A percentile compares a stretch with the other conserved stretches of the same genome.
Conservation (phyloP, 2,113 vertebrate genomes). For the Eira barbara region DNA sequence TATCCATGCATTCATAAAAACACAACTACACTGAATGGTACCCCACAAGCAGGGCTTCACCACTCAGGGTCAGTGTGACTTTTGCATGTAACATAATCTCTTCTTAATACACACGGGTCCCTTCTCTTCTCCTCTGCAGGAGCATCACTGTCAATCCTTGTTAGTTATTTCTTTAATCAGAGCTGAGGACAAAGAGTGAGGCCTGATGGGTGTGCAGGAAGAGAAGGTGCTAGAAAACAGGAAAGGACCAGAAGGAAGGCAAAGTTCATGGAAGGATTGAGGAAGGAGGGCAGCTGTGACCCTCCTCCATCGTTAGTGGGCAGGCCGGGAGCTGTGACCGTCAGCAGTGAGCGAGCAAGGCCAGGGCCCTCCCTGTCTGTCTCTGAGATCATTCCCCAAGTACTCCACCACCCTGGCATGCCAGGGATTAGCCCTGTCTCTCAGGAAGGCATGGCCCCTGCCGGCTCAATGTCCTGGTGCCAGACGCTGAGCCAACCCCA, state of each 20-base stretch:
- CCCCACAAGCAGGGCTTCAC: background rate
- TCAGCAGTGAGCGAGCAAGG: background rate
- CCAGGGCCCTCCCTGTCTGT: conserved; percentile 17
- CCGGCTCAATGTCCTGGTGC: background rate
- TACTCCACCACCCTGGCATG: background rate
- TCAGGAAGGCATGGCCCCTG: background rate
- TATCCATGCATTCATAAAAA: fast-evolving
- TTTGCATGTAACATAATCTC: background rate
- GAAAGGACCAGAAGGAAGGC: background rate
- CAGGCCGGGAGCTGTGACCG: background rate
- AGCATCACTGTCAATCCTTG: background rate
- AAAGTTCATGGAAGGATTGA: background rate
- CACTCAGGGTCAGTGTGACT: background rate
- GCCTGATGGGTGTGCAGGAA: background rate
- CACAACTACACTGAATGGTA: fast-evolving
- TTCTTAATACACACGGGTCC: background rate
- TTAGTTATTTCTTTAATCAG: background rate
- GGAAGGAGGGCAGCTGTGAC: background rate
- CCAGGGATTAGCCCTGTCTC: background rate
- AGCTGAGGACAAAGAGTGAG: background rate
- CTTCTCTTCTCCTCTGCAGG: background rate
- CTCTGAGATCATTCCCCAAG: conserved; percentile 51
- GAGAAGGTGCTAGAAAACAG: background rate
- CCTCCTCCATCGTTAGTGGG: background rate
- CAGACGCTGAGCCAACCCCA: background rate